Conservation (phyloP, 2,797 vertebrate genomes). For the Pachyuromys duprasi region DNA sequence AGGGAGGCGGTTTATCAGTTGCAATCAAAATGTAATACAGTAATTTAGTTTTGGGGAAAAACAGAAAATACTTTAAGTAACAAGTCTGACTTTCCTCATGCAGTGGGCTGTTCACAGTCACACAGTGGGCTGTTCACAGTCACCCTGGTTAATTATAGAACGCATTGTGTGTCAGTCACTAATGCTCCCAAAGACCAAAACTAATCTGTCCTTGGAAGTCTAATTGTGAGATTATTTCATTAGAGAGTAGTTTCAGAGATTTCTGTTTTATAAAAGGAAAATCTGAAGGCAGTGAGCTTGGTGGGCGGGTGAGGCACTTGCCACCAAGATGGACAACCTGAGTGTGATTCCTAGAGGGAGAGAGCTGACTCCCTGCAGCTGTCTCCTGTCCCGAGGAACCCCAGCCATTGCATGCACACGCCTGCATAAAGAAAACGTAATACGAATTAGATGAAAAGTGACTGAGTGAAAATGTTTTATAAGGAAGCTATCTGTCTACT, state of each 20-base stretch:
- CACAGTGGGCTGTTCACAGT: too few relatives aligned
- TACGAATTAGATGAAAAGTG: background rate
- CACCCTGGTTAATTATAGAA: background rate
- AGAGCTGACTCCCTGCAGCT: background rate
- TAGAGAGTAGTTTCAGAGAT: background rate
- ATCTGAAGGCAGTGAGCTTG: background rate
- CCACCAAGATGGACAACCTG: background rate
- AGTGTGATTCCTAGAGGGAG: background rate
- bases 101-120: background rate
- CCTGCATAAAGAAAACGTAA: background rate
- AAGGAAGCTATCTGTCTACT: background rate
- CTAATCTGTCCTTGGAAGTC: slow-evolving; percentile 11
- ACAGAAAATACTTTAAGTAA: background rate
- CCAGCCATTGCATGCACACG: background rate
- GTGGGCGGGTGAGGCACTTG: background rate
- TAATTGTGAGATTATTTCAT: background rate
- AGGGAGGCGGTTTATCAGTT: background rate
- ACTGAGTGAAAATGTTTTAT: background rate
- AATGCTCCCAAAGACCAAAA: background rate
- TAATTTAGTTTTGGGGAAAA: background rate
- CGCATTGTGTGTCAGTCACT: background rate
- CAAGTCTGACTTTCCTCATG: background rate
- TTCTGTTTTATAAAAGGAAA: background rate
- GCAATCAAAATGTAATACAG: background rate
- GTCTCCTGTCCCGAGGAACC: background rate